A percentile compares a stretch with the other conserved stretches of the same genome.
Evolutionary conservation across 2,888 invertebrate genomes (phyloP).

Genomic region (Luperina testacea): DNA sequence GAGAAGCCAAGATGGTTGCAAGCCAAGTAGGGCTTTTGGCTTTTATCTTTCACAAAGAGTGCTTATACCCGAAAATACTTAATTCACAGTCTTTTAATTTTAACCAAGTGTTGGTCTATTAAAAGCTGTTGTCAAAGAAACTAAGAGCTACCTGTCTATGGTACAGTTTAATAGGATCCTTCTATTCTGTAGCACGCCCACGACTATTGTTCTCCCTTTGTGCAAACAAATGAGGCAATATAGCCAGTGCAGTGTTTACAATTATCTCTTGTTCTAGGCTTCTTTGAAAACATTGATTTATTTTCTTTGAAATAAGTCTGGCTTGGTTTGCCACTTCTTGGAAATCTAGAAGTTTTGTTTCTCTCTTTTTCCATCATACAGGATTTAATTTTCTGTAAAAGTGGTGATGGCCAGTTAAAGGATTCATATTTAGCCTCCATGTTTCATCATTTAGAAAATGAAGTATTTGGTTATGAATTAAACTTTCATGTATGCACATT

Average conservation of each 20-base stretch:
- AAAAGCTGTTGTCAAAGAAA: neutral
- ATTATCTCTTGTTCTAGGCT: constrained; percentile 26
- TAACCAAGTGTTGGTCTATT: neutral
- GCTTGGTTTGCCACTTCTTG: neutral
- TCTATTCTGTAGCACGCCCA: constrained; percentile 3
- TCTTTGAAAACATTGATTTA: constrained; percentile 37
- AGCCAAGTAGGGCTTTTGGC: neutral
- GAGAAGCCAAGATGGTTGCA: neutral
- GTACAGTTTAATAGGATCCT: constrained; percentile 12
- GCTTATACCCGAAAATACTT: neutral
- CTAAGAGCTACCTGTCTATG: constrained; percentile 4
- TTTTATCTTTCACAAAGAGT: neutral
- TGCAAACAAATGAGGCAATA: constrained; percentile 25
- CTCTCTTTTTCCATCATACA: neutral
- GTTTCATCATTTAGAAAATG: neutral
- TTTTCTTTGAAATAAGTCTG: constrained; percentile 35
- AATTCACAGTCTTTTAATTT: constrained; percentile 6
- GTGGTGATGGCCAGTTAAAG: neutral
- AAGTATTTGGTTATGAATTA: constrained; percentile 14
- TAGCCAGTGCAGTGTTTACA: constrained; percentile 34
- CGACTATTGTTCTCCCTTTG: constrained; percentile 18
- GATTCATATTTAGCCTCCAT: constrained; percentile 1
- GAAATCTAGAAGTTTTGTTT: constrained; percentile 20
- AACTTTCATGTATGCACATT: constrained; percentile 20
- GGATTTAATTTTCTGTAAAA: neutral